phyloP scores from a whole-genome alignment of 2,888 invertebrate genomes.

The Rhagophthalmus giganteus region DNA sequence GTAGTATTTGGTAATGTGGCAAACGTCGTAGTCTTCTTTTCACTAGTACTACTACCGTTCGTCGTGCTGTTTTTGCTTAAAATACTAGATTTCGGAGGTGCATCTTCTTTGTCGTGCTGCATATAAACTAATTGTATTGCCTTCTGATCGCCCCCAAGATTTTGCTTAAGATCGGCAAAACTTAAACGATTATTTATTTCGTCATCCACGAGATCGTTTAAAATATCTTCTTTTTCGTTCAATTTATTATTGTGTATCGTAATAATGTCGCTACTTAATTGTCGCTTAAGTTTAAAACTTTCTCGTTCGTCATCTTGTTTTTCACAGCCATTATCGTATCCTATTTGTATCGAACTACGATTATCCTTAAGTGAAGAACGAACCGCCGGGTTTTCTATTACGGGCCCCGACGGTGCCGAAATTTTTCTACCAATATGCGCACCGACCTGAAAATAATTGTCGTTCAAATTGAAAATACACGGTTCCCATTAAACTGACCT shows the following conservation, averaged over 20 bases:
- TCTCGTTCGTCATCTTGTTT: constrained; percentile 65
- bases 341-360: constrained; percentile 68
- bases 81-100: constrained; percentile 50
- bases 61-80: constrained; percentile 44
- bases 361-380: constrained; percentile 78
- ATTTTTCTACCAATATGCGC: constrained; percentile 58
- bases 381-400: constrained; percentile 65
- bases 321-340: constrained; percentile 66
- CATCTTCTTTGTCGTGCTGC: constrained; percentile 63
- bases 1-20: constrained; percentile 73
- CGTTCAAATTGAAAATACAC: no score
- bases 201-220: constrained; percentile 64
- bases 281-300: constrained; percentile 58
- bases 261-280: constrained; percentile 63
- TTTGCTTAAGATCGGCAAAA: constrained; percentile 71
- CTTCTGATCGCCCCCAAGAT: constrained; percentile 58
- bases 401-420: constrained; percentile 59
- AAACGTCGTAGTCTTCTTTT: constrained; percentile 74
- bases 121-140: constrained; percentile 62
- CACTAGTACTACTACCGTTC: constrained; percentile 56
- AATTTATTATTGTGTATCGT: constrained; percentile 32
- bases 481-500: no score
- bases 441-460: constrained; percentile 46
- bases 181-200: constrained; percentile 64
- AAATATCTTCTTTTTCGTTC: constrained; percentile 56